Evolutionary conservation across 37 sponge, comb jelly and placozoan species (phyloP), one percentile per base, ranked within the genome.

Genomic region (Halichondria panicea): DNA sequence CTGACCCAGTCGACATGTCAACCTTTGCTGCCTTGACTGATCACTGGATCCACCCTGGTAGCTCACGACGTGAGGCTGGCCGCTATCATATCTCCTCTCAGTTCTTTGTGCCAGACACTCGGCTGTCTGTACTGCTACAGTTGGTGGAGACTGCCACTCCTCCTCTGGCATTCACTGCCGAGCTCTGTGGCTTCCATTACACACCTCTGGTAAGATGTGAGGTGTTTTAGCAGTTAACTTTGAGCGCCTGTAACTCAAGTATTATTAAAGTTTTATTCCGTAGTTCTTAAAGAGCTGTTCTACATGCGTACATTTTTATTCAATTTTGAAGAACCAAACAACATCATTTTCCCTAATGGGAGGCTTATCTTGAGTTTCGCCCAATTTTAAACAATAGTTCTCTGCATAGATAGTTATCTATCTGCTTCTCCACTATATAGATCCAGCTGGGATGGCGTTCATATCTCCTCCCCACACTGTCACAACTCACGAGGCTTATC

Each of bases 11-110:
- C 2, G 90, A 89, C 43, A 32, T 30, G 3, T 22, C 42, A 2
- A 37, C 61, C 5, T 63, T 89, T 13, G 25, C 53, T 50, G 81
- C 83, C 30, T 39, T 93, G 44, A 78, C 70, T 13, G 94, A 93
- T 31, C 74, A 89, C 70, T 89, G 90, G 94, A 53, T 93, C 15
- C 81, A 87, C 39, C 80, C 79, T 32, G 79, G 77, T 18, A 87
- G 84, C 0, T 77, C 71, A 0, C 81, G 71, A 55, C 81, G 56
- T 42, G 87, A 89, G 66, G 42, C 66, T 70, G 84, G 79, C 30
- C 74, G 59, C 30, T 91, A 91, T 43, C 84, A 83, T 61, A 79
- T 83, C 25, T 88, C 92, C 9, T 38, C 78, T 1, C 39, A 70
- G 27, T 87, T 91, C 76, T 74, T 75, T 37, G 67, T 71, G 6